phyloP scores from a whole-genome alignment of 2,113 vertebrate species.

The Maccullochella peelii region DNA sequence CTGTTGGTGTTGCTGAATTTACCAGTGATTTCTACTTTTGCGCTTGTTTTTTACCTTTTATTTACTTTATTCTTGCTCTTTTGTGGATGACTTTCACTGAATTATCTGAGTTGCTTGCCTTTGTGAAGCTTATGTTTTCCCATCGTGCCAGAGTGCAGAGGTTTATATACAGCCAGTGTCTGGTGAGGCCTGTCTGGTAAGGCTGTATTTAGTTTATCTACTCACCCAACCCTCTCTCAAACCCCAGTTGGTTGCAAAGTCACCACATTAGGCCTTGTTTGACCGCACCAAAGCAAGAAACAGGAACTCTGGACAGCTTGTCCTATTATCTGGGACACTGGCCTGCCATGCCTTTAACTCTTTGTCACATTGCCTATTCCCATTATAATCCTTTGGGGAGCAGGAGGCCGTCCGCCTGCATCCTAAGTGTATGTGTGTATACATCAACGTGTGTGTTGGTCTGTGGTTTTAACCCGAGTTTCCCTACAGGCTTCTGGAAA shows the following conservation, averaged over 20 bases:
- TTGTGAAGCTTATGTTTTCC: slow-evolving; percentile 24
- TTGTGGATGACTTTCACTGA: slow-evolving; percentile 54
- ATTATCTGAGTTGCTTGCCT: slow-evolving; percentile 32
- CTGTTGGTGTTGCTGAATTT: slow-evolving; percentile 41
- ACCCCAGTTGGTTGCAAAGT: slow-evolving; percentile 64
- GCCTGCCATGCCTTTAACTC: slow-evolving; percentile 74
- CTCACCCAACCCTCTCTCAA: slow-evolving; percentile 63
- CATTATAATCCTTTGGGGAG: slow-evolving; percentile 73
- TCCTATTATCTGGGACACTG: slow-evolving; percentile 77
- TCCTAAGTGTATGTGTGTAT: slow-evolving; percentile 62
- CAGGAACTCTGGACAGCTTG: slow-evolving; percentile 70
- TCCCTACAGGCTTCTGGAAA: slow-evolving; percentile 72
- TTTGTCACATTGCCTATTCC: slow-evolving; percentile 74
- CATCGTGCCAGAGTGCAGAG: slow-evolving; percentile 31
- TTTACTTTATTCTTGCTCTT: slow-evolving; percentile 9
- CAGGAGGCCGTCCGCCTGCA: slow-evolving; percentile 45
- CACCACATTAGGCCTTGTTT: slow-evolving; percentile 72
- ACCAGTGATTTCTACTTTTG: slow-evolving; percentile 50
- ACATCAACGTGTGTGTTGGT: slow-evolving; percentile 46
- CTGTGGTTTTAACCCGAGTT: slow-evolving; percentile 59
- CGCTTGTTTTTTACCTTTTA: slow-evolving; percentile 37
- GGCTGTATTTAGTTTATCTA: slow-evolving; percentile 72
- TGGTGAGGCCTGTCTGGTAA: slow-evolving; percentile 37
- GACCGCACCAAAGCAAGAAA: slow-evolving; percentile 68
- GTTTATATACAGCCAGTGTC: slow-evolving; percentile 31